Percentiles rank a stretch among this genome's conserved stretches.
Conservation (phyloP, 35 echinoderm and acorn worm genomes). For the Lytechinus variegatus region DNA sequence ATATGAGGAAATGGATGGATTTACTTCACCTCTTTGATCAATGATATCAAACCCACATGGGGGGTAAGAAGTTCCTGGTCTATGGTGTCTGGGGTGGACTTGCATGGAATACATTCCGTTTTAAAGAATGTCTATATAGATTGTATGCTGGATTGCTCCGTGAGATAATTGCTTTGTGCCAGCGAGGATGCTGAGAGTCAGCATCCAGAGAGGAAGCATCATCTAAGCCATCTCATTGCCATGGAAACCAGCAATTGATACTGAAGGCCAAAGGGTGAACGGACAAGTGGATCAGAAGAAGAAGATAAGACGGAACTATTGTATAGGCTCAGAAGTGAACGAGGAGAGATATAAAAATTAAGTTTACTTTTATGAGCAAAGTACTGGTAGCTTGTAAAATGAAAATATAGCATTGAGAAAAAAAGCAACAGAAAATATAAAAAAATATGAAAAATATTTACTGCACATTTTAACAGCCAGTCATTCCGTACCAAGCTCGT, state of each 20-base stretch:
- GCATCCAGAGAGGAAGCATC: not conserved
- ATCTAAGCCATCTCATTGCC: slow-evolving; percentile 10
- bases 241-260: slow-evolving; percentile 18
- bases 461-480: slow-evolving; percentile 23
- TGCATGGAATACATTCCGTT: not conserved
- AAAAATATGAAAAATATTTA: slow-evolving; percentile 25
- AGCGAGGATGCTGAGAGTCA: not conserved
- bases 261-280: not conserved
- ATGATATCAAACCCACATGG: not conserved
- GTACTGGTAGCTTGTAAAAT: slow-evolving; percentile 40
- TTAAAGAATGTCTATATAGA: not conserved
- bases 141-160: not conserved
- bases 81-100: not conserved
- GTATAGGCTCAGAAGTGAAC: slow-evolving; percentile 37
- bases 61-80: not conserved
- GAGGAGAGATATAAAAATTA: not conserved
- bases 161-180: not conserved
- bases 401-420: slow-evolving; percentile 35
- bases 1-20: not conserved
- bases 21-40: not conserved
- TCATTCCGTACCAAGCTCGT: slow-evolving; percentile 35
- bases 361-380: slow-evolving; percentile 43
- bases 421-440: slow-evolving; percentile 29
- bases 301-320: not conserved
- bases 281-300: not conserved